Evolutionary conservation across 2,888 invertebrate genomes (phyloP).

Genomic region (Apamea crenata): DNA sequence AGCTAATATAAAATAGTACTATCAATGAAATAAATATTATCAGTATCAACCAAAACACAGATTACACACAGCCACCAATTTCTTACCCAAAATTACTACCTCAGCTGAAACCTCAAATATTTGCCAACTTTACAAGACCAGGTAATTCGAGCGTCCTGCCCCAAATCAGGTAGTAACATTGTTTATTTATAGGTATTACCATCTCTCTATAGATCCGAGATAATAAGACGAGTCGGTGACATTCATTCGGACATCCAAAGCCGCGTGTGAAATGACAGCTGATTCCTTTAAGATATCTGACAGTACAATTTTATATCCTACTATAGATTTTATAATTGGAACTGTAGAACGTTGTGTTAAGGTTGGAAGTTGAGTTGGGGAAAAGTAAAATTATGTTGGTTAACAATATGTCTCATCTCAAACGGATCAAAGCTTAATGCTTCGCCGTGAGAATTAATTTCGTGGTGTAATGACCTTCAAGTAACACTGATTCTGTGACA

Average conservation of each 20-base stretch:
- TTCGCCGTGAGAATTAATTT: conserved; percentile 88
- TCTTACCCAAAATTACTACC: conserved; percentile 6
- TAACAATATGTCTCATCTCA: conserved; percentile 80
- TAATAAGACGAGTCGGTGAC: conserved; percentile 72
- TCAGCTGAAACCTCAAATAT: conserved; percentile 5
- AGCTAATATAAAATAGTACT: background rate
- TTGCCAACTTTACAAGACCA: conserved; percentile 17
- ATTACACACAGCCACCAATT: background rate
- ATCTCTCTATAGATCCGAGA: conserved; percentile 60
- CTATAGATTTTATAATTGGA: conserved; percentile 30
- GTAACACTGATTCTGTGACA: conserved; percentile 80
- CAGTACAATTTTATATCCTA: conserved; percentile 61
- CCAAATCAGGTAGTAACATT: conserved; percentile 42
- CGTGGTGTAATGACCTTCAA: conserved; percentile 84
- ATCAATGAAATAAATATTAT: background rate
- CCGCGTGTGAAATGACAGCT: conserved; percentile 86
- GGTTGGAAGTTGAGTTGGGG: conserved; percentile 55
- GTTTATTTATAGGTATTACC: conserved; percentile 57
- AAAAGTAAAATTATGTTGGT: conserved; percentile 64
- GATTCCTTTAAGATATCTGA: conserved; percentile 81
- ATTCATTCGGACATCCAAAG: conserved; percentile 79
- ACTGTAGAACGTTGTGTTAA: conserved; percentile 64
- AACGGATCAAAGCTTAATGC: conserved; percentile 82
- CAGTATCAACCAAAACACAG: background rate
- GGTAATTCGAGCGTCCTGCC: conserved; percentile 12